These are phyloP conservation scores for Coenonympha glycerion DNA, from an alignment of 2,888 invertebrate species.

Conservation along the genomic window DNA sequence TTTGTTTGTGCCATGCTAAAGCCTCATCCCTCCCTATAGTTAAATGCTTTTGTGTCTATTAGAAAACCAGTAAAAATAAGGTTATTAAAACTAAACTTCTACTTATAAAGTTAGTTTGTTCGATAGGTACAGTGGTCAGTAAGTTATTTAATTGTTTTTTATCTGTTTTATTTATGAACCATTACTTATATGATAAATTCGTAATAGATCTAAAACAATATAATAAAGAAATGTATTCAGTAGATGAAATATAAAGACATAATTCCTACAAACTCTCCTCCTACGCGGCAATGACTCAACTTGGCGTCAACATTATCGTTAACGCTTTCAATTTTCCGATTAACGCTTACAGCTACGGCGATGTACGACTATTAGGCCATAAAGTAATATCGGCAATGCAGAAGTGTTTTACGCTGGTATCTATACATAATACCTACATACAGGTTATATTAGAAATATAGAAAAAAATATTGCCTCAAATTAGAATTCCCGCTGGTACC, in stretches of 20 bases:
- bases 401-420: not conserved
- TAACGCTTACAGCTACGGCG: slow-evolving; percentile 24
- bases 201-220: slow-evolving; percentile 1
- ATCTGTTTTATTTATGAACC: not conserved
- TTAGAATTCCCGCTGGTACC: too few species aligned
- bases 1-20: slow-evolving; percentile 5
- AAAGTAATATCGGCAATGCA: slow-evolving; percentile 29
- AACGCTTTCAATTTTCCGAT: slow-evolving; percentile 20
- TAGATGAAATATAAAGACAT: slow-evolving; percentile 10
- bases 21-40: not conserved
- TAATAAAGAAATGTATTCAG: not conserved
- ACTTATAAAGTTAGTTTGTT: not conserved
- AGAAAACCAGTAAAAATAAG: too few species aligned
- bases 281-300: slow-evolving; percentile 25
- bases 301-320: slow-evolving; percentile 22
- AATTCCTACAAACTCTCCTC: slow-evolving; percentile 9
- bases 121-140: too few species aligned
- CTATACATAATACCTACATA: too few species aligned
- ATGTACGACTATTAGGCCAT: slow-evolving; percentile 55
- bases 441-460: too few species aligned
- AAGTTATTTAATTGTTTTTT: not conserved
- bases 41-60: not conserved
- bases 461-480: too few species aligned
- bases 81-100: too few species aligned
- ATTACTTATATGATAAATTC: not conserved